Conservation (phyloP, 2,113 vertebrate species). For the Epinephelus fuscoguttatus region DNA sequence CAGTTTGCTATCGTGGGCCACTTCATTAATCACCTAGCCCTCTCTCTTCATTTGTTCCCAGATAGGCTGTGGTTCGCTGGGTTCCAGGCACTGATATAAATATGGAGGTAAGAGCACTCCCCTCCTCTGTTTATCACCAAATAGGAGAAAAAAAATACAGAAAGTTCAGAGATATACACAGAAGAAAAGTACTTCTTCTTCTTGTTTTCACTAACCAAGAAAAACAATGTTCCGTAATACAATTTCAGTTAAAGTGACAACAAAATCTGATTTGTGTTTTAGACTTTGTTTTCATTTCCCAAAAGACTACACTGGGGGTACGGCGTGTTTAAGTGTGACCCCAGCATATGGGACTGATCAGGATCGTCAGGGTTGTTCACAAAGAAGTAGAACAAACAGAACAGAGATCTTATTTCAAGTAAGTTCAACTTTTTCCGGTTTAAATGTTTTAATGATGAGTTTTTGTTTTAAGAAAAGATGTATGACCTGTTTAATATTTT, state of each 20-base stretch:
- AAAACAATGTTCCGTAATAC: not conserved
- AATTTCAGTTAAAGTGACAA: not conserved
- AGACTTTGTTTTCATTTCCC: conserved; percentile 5
- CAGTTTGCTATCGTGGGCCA: conserved; percentile 84
- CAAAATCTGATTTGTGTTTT: conserved; percentile 19
- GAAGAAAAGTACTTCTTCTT: conserved; percentile 39
- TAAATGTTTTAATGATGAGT: not conserved
- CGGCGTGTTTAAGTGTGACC: conserved; percentile 52
- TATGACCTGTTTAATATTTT: not conserved
- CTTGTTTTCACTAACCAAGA: conserved; percentile 11
- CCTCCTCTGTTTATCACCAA: conserved; percentile 83
- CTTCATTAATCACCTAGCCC: conserved; percentile 87
- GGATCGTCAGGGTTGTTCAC: conserved; percentile 46
- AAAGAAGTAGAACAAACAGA: conserved; percentile 55
- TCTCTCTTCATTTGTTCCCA: conserved; percentile 85
- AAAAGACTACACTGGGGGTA: conserved; percentile 11
- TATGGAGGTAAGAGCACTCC: conserved; percentile 80
- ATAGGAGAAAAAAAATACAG: conserved; percentile 49
- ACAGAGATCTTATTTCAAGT: conserved; percentile 1
- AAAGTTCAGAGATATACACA: conserved; percentile 41
- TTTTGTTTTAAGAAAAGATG: not conserved
- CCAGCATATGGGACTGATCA: conserved; percentile 76
- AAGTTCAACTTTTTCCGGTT: not conserved
- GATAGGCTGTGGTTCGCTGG: conserved; percentile 82
- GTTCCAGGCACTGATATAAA: conserved; percentile 86